Percentiles rank a stretch among this genome's conserved stretches.
Conservation (phyloP, 2,888 invertebrate species). For the Isoperla grammatica region DNA sequence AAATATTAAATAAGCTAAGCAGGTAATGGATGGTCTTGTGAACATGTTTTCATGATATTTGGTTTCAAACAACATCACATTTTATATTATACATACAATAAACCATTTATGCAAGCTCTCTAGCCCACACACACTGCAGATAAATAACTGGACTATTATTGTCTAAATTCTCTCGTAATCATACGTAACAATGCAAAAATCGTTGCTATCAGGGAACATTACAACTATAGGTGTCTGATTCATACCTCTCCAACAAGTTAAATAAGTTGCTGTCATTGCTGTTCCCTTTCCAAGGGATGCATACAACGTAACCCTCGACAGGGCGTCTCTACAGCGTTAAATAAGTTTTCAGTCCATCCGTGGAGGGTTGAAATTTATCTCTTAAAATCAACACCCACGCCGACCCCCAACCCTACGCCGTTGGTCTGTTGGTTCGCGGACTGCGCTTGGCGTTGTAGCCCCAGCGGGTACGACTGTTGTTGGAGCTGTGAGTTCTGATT, state of each 20-base stretch:
- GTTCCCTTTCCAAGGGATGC: slow-evolving; percentile 2
- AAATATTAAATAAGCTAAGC: neutral
- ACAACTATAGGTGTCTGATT: slow-evolving; percentile 8
- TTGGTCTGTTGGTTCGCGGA: slow-evolving; percentile 17
- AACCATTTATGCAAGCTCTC: neutral
- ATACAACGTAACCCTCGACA: neutral
- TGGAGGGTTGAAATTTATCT: slow-evolving; percentile 22
- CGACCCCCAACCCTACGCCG: slow-evolving; percentile 19
- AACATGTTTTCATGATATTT: slow-evolving; percentile 15
- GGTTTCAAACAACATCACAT: slow-evolving; percentile 11
- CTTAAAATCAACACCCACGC: slow-evolving; percentile 26
- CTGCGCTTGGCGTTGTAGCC: slow-evolving; percentile 3
- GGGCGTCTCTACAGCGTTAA: neutral
- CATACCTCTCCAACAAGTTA: neutral
- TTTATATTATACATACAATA: slow-evolving; percentile 10
- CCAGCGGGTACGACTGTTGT: slow-evolving; percentile 4
- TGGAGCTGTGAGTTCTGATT: slow-evolving; percentile 33
- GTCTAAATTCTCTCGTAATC: neutral
- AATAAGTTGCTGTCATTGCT: neutral
- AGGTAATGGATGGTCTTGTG: neutral
- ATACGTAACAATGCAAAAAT: neutral
- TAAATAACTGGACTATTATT: slow-evolving; percentile 2
- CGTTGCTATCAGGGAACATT: neutral
- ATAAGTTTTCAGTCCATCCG: neutral
- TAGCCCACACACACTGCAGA: neutral